phyloP scores from a whole-genome alignment of 2,113 vertebrate genomes.

The Notiomystis cincta region DNA sequence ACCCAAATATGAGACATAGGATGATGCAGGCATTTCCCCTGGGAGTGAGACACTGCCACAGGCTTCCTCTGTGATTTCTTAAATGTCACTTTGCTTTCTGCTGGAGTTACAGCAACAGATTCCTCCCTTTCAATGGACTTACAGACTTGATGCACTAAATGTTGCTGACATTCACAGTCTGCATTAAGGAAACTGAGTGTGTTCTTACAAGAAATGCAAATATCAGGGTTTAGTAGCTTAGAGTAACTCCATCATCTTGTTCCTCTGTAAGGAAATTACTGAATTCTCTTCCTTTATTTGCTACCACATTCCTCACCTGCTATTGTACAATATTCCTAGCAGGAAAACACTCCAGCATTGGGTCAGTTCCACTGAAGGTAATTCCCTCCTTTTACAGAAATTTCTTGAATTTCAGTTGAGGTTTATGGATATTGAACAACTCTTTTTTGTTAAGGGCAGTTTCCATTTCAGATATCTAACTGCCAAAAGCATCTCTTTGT shows the following conservation, averaged over 20 bases:
- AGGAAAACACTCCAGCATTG: neutral
- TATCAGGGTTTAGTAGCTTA: neutral
- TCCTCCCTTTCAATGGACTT: neutral
- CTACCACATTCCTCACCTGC: neutral
- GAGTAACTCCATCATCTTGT: neutral
- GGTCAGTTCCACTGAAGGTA: neutral
- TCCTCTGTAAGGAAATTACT: neutral
- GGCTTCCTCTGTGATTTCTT: neutral
- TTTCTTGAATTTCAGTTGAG: neutral
- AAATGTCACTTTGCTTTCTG: neutral
- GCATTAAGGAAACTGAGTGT: neutral
- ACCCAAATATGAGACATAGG: neutral
- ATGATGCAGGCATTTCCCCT: neutral
- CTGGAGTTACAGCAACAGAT: neutral
- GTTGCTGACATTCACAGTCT: neutral
- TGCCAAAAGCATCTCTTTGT: neutral
- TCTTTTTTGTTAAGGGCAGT: neutral
- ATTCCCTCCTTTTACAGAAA: neutral
- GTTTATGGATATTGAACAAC: neutral
- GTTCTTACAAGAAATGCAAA: neutral
- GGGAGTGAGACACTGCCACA: neutral
- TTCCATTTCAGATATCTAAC: neutral
- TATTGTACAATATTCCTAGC: neutral
- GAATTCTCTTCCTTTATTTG: neutral
- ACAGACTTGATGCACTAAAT: neutral